Evolutionary conservation across 2,888 invertebrate species (phyloP).

Genomic region (Microdon myrmicae): DNA sequence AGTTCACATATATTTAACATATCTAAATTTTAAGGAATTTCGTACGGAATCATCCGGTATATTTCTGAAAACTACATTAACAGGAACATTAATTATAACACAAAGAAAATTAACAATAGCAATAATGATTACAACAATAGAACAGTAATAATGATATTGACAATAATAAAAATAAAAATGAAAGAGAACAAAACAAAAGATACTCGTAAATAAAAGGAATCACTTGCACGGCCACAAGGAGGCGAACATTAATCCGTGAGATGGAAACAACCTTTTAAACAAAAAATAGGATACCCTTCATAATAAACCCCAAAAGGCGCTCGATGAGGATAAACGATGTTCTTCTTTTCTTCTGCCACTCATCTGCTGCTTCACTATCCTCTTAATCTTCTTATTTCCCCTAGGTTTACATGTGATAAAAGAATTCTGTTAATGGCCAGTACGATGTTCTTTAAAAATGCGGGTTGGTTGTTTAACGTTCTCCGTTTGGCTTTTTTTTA

Average conservation of each 20-base stretch:
- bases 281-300: slow-evolving; percentile 1
- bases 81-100: slow-evolving; percentile 16
- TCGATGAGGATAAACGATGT: no score
- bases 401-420: no score
- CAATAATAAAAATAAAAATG: neutral
- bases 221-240: slow-evolving; percentile 3
- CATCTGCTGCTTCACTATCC: no score
- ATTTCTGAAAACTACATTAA: no score
- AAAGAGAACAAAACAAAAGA: no score
- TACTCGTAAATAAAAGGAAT: no score
- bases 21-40: slow-evolving; percentile 26
- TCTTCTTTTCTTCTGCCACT: no score
- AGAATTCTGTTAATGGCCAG: no score
- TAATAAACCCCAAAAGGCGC: no score
- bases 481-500: neutral
- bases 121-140: slow-evolving; percentile 2
- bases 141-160: neutral
- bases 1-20: slow-evolving; percentile 23
- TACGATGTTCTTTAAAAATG: slow-evolving; percentile 11
- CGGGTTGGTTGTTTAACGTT: neutral
- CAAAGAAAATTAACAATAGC: slow-evolving; percentile 11
- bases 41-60: no score
- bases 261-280: slow-evolving; percentile 1
- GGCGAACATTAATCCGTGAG: slow-evolving; percentile 3
- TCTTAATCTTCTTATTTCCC: no score